These are phyloP conservation scores for Drosophila peninsularis DNA, from an alignment of 2,888 invertebrate species.

Conservation along the genomic window DNA sequence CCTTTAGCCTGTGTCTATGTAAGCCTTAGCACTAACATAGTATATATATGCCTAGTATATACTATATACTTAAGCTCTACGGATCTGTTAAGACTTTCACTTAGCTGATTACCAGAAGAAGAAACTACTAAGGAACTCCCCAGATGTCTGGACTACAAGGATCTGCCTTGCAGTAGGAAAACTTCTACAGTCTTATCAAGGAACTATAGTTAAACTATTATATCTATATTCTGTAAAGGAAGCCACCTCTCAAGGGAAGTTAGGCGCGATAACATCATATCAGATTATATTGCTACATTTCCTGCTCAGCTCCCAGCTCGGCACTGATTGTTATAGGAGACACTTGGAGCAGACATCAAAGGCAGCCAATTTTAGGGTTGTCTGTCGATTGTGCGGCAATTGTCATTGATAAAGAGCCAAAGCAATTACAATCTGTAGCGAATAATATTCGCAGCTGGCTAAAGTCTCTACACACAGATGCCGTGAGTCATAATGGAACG, in stretches of 20 bases:
- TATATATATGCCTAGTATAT: not conserved
- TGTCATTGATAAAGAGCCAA: slow-evolving; percentile 69
- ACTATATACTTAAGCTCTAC: not conserved
- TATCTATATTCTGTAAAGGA: not conserved
- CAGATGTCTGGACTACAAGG: too few species aligned
- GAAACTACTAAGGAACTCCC: too few species aligned
- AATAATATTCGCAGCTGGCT: slow-evolving; percentile 63
- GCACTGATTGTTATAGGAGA: slow-evolving; percentile 24
- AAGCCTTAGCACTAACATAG: not conserved
- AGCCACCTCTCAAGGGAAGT: slow-evolving; percentile 8
- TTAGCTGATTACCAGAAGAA: too few species aligned
- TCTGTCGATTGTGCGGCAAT: slow-evolving; percentile 42
- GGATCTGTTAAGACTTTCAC: not conserved
- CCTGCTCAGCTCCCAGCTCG: not conserved
- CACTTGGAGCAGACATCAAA: slow-evolving; percentile 25
- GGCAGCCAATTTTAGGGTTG: slow-evolving; percentile 39
- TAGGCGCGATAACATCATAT: not conserved
- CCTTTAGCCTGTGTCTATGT: not conserved
- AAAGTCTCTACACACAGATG: slow-evolving; percentile 46
- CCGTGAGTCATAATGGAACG: slow-evolving; percentile 58
- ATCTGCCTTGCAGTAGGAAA: not conserved
- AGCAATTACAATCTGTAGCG: slow-evolving; percentile 61
- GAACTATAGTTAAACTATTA: not conserved
- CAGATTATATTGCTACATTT: slow-evolving; percentile 12
- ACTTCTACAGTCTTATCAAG: not conserved